A percentile compares a stretch with the other conserved stretches of the same genome.
These are phyloP conservation scores for Eugnorisma glareosa DNA, from an alignment of 2,888 invertebrate species.

Conservation along the genomic window DNA sequence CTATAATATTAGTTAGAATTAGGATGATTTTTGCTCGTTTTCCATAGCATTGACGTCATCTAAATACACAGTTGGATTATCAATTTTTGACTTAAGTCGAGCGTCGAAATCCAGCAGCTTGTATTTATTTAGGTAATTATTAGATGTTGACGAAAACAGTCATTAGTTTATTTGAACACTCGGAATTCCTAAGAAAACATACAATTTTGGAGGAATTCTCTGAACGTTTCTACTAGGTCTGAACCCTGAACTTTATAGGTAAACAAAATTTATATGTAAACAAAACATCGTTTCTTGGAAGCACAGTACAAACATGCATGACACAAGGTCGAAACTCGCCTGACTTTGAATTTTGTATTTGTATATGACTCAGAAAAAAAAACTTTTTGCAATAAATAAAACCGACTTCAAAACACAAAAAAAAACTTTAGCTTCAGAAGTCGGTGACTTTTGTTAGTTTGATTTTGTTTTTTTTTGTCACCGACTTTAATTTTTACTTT, in stretches of 20 bases:
- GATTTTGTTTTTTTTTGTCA: too few species aligned
- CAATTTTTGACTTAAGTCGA: not conserved
- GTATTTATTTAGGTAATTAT: not conserved
- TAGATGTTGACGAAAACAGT: not conserved
- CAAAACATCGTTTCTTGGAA: not conserved
- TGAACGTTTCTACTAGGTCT: not conserved
- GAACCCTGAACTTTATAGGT: not conserved
- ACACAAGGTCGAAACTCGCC: not conserved
- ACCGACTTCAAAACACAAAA: too few species aligned
- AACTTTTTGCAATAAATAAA: too few species aligned
- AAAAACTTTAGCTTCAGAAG: too few species aligned
- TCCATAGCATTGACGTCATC: not conserved
- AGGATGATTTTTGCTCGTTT: not conserved
- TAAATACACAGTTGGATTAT: not conserved
- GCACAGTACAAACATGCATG: not conserved
- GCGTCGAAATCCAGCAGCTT: not conserved
- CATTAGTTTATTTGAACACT: not conserved
- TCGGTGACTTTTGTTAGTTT: too few species aligned
- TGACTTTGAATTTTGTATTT: not conserved
- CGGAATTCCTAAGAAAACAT: not conserved
- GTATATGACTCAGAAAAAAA: not conserved
- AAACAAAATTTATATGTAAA: too few species aligned
- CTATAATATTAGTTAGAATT: too few species aligned
- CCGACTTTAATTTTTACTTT: too few species aligned
- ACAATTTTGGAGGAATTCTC: too few species aligned